A percentile compares a stretch with the other conserved stretches of the same genome.
Evolutionary conservation across 2,888 invertebrate genomes (phyloP).

Genomic region (Cheilosia variabilis): DNA sequence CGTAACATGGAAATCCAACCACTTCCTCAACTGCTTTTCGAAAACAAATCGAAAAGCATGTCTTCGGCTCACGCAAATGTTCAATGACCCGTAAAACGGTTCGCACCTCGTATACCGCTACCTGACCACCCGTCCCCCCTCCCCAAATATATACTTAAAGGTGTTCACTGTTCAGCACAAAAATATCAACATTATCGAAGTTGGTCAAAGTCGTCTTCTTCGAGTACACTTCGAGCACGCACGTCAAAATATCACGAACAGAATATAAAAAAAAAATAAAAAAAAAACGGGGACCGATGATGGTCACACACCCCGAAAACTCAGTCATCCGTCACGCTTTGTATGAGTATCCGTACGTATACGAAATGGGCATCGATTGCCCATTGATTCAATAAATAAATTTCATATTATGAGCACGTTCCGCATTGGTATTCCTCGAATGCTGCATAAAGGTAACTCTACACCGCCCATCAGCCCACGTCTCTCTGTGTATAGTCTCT

Average conservation of each 20-base stretch:
- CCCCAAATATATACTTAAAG: constrained; percentile 38
- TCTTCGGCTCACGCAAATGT: constrained; percentile 58
- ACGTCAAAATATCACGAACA: constrained; percentile 40
- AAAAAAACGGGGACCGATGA: background rate
- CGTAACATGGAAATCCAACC: constrained; percentile 19
- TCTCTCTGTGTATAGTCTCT: background rate
- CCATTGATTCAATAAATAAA: constrained; percentile 73
- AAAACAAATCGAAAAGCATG: constrained; percentile 25
- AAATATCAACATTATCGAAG: constrained; percentile 49
- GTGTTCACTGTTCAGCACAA: constrained; percentile 31
- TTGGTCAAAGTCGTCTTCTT: constrained; percentile 63
- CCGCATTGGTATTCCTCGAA: constrained; percentile 65
- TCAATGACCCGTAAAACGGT: constrained; percentile 67
- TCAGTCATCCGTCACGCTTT: constrained; percentile 46
- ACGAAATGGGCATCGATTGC: constrained; percentile 64
- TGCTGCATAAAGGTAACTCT: constrained; percentile 41
- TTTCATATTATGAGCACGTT: constrained; percentile 73
- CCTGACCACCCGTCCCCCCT: constrained; percentile 9
- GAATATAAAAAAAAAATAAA: background rate
- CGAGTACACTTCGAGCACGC: constrained; percentile 45
- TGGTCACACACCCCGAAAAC: constrained; percentile 55
- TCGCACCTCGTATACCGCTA: constrained; percentile 64
- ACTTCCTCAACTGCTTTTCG: constrained; percentile 37
- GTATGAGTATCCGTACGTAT: constrained; percentile 20
- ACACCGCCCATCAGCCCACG: background rate